Evolutionary conservation across 37 sponge, comb jelly and placozoan genomes (phyloP).

Genomic region (Spongia lamella): DNA sequence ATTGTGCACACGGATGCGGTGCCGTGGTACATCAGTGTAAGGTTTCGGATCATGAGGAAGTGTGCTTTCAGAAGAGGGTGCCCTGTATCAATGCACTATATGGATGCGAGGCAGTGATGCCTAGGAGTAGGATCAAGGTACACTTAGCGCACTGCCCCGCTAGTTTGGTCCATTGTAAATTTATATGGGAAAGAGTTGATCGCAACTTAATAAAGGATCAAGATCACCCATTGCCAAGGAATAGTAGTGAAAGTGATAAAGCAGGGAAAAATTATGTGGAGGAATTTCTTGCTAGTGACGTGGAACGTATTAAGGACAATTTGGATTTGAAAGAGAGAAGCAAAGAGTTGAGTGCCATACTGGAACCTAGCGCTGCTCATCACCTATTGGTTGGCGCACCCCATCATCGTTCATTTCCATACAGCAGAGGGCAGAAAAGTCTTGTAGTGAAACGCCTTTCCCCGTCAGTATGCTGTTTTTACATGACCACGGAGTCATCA

Average conservation of each 20-base stretch:
- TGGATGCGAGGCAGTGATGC: not conserved
- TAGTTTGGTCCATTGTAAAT: conserved; percentile 7
- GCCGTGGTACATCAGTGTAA: conserved; percentile 11
- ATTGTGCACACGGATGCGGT: conserved; percentile 12
- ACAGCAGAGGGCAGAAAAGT: too few species aligned
- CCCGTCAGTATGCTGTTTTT: too few species aligned
- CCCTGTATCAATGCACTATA: conserved; percentile 8
- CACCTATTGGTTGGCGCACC: too few species aligned
- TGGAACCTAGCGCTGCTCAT: too few species aligned
- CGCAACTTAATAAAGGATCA: not conserved
- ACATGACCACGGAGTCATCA: not conserved
- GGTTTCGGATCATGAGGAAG: conserved; percentile 2
- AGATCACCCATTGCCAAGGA: not conserved
- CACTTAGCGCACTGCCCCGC: conserved; percentile 31
- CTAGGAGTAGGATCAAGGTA: not conserved
- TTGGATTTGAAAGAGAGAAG: too few species aligned
- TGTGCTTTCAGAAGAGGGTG: conserved; percentile 4
- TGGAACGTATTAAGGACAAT: too few species aligned
- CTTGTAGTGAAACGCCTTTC: too few species aligned
- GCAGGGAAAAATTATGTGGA: not conserved
- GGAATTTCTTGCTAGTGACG: too few species aligned
- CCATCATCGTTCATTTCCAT: too few species aligned
- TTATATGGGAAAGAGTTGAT: conserved; percentile 5
- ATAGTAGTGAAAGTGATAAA: not conserved
- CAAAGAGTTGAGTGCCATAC: too few species aligned